Conservation (phyloP, 2,797 vertebrate species). For the Xyrichtys novacula region DNA sequence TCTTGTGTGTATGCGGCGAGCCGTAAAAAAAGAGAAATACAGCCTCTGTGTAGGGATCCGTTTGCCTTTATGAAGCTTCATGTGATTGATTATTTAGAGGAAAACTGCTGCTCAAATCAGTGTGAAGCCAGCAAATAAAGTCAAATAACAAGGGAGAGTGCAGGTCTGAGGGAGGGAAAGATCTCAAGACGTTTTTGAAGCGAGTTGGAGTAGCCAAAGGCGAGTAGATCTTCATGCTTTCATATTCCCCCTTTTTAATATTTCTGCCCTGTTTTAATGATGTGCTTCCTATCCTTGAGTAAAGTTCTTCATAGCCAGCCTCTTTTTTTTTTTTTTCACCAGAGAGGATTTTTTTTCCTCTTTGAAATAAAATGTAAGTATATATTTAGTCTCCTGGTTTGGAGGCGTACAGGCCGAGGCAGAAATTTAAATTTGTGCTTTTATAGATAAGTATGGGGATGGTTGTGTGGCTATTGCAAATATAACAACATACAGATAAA, state of each 20-base stretch:
- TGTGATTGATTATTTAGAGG: constrained; percentile 86
- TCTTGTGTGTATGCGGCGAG: constrained; percentile 60
- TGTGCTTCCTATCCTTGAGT: constrained; percentile 87
- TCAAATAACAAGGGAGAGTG: constrained; percentile 82
- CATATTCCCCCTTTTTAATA: constrained; percentile 83
- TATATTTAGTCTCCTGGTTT: constrained; percentile 88
- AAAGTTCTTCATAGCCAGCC: constrained; percentile 80
- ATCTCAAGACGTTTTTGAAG: constrained; percentile 84
- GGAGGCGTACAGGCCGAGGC: constrained; percentile 78
- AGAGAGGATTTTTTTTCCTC: constrained; percentile 79
- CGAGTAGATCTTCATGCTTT: constrained; percentile 79
- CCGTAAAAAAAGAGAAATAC: constrained; percentile 32
- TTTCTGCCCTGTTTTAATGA: constrained; percentile 85
- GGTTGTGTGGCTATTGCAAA: constrained; percentile 70
- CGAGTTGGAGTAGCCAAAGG: constrained; percentile 81
- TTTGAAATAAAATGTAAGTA: constrained; percentile 88
- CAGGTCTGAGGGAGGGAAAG: constrained; percentile 80
- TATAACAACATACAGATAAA: constrained; percentile 79
- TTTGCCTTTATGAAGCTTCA: constrained; percentile 54
- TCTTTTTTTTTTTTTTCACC: too few species aligned
- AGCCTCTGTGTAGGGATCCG: constrained; percentile 43
- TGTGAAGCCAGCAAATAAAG: constrained; percentile 79
- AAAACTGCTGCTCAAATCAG: constrained; percentile 76
- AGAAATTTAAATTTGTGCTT: constrained; percentile 81
- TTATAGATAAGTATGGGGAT: constrained; percentile 77